A percentile compares a stretch with the other conserved stretches of the same genome.
Evolutionary conservation across 1,140 invertebrate species (phyloP).

Genomic region (Drosophila gunungcola): DNA sequence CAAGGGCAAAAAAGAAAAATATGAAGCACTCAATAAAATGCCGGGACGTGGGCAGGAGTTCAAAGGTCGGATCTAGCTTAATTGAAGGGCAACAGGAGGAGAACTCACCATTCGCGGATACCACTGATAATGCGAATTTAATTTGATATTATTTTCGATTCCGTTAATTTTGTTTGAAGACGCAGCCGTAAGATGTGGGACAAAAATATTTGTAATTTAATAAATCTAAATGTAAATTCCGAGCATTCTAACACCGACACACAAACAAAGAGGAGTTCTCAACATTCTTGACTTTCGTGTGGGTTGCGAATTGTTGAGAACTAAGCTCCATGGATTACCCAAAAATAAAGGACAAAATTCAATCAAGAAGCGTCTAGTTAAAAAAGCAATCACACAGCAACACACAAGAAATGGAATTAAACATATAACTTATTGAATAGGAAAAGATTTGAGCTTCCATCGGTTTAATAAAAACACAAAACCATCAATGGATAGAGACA

Average conservation of each 20-base stretch:
- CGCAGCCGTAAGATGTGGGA: slow-evolving; percentile 30
- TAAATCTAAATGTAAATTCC: slow-evolving; percentile 41
- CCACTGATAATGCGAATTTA: slow-evolving; percentile 65
- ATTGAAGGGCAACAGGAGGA: slow-evolving; percentile 1
- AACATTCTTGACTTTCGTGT: slow-evolving; percentile 37
- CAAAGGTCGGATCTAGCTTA: slow-evolving; percentile 21
- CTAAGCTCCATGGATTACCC: slow-evolving; percentile 40
- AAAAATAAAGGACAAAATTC: slow-evolving; percentile 43
- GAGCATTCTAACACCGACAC: slow-evolving; percentile 31
- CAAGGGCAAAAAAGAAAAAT: slow-evolving; percentile 3
- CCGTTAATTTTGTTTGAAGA: slow-evolving; percentile 46
- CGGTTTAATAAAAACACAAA: slow-evolving; percentile 24
- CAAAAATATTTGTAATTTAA: slow-evolving; percentile 45
- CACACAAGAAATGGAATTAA: slow-evolving; percentile 7
- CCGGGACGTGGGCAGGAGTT: slow-evolving; percentile 7
- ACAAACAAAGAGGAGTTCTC: slow-evolving; percentile 30
- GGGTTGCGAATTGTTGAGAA: slow-evolving; percentile 40
- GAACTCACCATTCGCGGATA: slow-evolving; percentile 84
- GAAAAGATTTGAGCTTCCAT: slow-evolving; percentile 14
- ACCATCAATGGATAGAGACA: slow-evolving; percentile 27
- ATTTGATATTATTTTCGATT: slow-evolving; percentile 42
- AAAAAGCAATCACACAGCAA: slow-evolving; percentile 44
- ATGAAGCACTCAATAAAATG: slow-evolving; percentile 4
- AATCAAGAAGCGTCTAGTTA: slow-evolving; percentile 49
- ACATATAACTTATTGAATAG: slow-evolving; percentile 22